Percentiles rank a stretch among this genome's conserved stretches.
phyloP scores from a whole-genome alignment of 2,888 invertebrate genomes.

The Lasioglossum figueresi region DNA sequence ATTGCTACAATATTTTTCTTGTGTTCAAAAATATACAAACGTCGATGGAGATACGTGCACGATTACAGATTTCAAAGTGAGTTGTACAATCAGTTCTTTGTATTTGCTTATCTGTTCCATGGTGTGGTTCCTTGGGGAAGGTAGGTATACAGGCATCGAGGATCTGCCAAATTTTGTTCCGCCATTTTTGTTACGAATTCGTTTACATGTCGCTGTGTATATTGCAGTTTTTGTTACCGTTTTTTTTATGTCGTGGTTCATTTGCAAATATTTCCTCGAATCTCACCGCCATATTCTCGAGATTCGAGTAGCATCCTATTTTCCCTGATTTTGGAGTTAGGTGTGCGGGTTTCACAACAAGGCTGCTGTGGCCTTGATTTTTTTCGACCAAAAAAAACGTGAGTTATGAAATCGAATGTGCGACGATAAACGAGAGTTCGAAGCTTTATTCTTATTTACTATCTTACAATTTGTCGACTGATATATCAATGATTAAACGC shows the following conservation, averaged over 20 bases:
- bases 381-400: slow-evolving; percentile 63
- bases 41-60: slow-evolving; percentile 52
- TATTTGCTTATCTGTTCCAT: background rate
- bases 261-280: background rate
- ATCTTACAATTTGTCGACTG: background rate
- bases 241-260: background rate
- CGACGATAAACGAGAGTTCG: slow-evolving; percentile 30
- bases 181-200: slow-evolving; percentile 80
- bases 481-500: background rate
- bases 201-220: slow-evolving; percentile 71
- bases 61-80: slow-evolving; percentile 54
- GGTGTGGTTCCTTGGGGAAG: background rate
- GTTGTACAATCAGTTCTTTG: slow-evolving; percentile 31
- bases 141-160: slow-evolving; percentile 42
- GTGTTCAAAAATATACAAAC: slow-evolving; percentile 48
- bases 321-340: slow-evolving; percentile 38
- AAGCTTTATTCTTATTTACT: background rate
- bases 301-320: background rate
- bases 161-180: slow-evolving; percentile 72
- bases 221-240: slow-evolving; percentile 49
- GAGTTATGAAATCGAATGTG: slow-evolving; percentile 65
- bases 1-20: slow-evolving; percentile 75
- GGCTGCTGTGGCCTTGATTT: slow-evolving; percentile 70
- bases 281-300: background rate
- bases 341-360: slow-evolving; percentile 65